Conservation (phyloP, 2,113 vertebrate genomes). For the Leptobrachium ailaonicum region DNA sequence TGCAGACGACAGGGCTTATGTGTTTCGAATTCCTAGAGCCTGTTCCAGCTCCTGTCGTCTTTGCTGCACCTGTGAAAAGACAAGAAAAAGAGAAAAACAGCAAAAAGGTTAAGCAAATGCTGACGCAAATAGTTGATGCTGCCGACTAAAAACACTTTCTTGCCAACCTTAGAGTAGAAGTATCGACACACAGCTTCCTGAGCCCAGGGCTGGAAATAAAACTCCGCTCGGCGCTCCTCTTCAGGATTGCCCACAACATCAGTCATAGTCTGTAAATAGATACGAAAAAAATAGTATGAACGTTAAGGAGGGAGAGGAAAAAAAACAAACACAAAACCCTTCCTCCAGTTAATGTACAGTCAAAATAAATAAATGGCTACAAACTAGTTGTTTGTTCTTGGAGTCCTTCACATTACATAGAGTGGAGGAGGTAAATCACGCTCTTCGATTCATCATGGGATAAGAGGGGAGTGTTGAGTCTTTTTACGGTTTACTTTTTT, state of each 20-base stretch:
- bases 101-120: no score
- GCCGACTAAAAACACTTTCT: not conserved
- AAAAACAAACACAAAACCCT: not conserved
- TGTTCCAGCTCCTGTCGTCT: conserved; percentile 95
- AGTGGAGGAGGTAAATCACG: no score
- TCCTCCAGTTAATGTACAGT: not conserved
- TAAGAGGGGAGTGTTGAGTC: no score
- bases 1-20: conserved; percentile 60
- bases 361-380: no score
- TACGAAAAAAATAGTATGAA: conserved; percentile 11
- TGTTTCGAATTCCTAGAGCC: conserved; percentile 96
- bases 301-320: not conserved
- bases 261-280: conserved; percentile 85
- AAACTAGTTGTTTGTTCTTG: no score
- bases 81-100: not conserved
- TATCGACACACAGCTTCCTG: conserved; percentile 97
- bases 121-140: not conserved
- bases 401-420: no score
- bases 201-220: conserved; percentile 98
- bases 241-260: conserved; percentile 97
- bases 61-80: conserved; percentile 86
- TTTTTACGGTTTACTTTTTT: no score
- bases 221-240: conserved; percentile 94
- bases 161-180: conserved; percentile 94
- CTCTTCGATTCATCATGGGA: no score